phyloP scores from a whole-genome alignment of 2,888 invertebrate species.

The Encarsia formosa region DNA sequence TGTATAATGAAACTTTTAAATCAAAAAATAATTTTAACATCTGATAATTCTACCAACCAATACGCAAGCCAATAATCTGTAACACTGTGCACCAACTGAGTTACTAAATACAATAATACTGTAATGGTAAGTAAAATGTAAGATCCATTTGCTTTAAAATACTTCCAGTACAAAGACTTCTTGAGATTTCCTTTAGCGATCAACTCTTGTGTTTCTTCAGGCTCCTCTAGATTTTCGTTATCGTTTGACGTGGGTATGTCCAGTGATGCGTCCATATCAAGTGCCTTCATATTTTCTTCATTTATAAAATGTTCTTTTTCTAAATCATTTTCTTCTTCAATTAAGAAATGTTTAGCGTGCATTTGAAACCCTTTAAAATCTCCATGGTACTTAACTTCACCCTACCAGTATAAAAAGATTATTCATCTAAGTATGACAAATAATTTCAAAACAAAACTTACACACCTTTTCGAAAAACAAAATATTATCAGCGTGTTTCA shows the following conservation, averaged over 20 bases:
- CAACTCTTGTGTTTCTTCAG: constrained; percentile 61
- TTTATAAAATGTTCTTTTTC: constrained; percentile 36
- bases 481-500: constrained; percentile 62
- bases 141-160: constrained; percentile 67
- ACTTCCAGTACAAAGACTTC: constrained; percentile 61
- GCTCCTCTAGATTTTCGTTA: constrained; percentile 45
- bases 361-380: constrained; percentile 57
- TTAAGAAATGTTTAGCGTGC: constrained; percentile 54
- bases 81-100: constrained; percentile 66
- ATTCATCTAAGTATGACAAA: too few relatives aligned
- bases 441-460: too few relatives aligned
- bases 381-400: constrained; percentile 60
- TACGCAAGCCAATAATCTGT: constrained; percentile 74
- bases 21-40: too few relatives aligned
- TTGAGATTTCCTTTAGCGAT: constrained; percentile 63
- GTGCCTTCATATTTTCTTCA: constrained; percentile 26
- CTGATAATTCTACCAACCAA: too few relatives aligned
- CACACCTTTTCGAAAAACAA: constrained; percentile 62
- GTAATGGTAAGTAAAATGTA: constrained; percentile 56
- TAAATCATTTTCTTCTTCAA: constrained; percentile 49
- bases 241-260: background rate
- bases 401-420: too few relatives aligned
- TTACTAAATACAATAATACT: constrained; percentile 58
- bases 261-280: constrained; percentile 1
- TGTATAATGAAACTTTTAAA: too few relatives aligned